Evolutionary conservation across 2,888 invertebrate genomes (phyloP), one percentile per base, ranked within the genome.

Genomic region (Xylota segnis): DNA sequence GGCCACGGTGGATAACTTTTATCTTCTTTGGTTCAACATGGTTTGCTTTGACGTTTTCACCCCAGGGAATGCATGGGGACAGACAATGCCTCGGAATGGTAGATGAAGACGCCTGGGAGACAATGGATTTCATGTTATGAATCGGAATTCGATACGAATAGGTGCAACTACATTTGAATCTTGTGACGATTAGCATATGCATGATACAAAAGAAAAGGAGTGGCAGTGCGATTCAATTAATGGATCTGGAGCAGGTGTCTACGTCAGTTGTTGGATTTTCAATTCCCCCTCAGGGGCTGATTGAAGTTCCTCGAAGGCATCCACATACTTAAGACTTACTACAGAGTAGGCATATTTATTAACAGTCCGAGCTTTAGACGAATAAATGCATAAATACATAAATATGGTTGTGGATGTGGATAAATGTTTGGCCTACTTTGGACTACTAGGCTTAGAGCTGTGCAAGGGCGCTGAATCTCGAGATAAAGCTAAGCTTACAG

Each of bases 1-100:
- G 66, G 83, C 61, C 50, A 83, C 68, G 83, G 83, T 78, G 16
- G 54, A 54, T 83, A 68, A 54, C 74, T 83, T 78, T 59, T 66
- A 72, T 61, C 61, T 61, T 78, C 45, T 74, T 45, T 32, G 43
- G 37, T 50, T 50, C 12, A n/a, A 27, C 27, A 45, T 61, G 45
- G 43, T 45, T 61, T 50, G 52, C 52, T 59, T 47, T 65, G 56
- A 70, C 56, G 34, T 47, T 10, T 18, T 2, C 63, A 68, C 56
- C 32, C 9, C 70, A 56, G 70, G 45, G 52, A 23, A 29, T 18
- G 32, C 18, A 2, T 12, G 0, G 3, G 4, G 12, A 56, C n/a
- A n/a, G 16, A 40, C 40, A n/a, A 45, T 18, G 18, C 50, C n/a
- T 23, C 37, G 10, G 10, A 18, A 43, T 14, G 14, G 14, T 14